Evolutionary conservation across 1,140 invertebrate species (phyloP).

Genomic region (Camponotus pennsylvanicus): DNA sequence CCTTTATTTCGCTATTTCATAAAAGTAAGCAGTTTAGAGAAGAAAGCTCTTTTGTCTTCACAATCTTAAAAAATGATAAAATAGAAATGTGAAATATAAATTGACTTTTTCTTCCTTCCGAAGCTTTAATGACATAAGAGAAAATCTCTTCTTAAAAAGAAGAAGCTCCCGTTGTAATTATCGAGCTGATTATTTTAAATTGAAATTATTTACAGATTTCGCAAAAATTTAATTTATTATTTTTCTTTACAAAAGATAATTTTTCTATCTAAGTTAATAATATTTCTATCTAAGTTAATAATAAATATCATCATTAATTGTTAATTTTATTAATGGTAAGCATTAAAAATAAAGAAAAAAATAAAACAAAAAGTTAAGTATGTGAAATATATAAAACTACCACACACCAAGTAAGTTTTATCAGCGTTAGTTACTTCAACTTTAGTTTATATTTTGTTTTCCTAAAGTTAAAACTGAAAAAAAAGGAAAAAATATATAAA

Average conservation of each 20-base stretch:
- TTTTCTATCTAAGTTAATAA: background rate
- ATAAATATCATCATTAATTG: background rate
- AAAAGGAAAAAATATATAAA: background rate
- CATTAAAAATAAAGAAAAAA: background rate
- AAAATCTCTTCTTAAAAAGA: background rate
- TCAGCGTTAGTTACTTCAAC: constrained; percentile 1
- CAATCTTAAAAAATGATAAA: constrained; percentile 23
- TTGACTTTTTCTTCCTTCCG: background rate
- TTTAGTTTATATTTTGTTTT: background rate
- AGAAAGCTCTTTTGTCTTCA: background rate
- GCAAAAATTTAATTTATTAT: background rate
- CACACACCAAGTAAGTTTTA: background rate
- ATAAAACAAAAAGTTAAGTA: constrained; percentile 14
- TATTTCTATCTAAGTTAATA: background rate
- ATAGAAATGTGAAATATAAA: constrained; percentile 24
- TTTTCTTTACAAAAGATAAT: constrained; percentile 21
- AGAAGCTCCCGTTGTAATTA: background rate
- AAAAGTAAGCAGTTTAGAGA: constrained; percentile 32
- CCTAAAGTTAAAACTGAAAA: constrained; percentile 1
- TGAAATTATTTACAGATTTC: background rate
- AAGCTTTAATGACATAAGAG: constrained; percentile 22
- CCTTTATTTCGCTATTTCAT: constrained; percentile 40
- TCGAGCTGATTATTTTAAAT: constrained; percentile 1
- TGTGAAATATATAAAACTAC: background rate
- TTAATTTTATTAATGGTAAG: background rate